Conservation (phyloP, 2,888 invertebrate species). For the Habroteleia sp. region DNA sequence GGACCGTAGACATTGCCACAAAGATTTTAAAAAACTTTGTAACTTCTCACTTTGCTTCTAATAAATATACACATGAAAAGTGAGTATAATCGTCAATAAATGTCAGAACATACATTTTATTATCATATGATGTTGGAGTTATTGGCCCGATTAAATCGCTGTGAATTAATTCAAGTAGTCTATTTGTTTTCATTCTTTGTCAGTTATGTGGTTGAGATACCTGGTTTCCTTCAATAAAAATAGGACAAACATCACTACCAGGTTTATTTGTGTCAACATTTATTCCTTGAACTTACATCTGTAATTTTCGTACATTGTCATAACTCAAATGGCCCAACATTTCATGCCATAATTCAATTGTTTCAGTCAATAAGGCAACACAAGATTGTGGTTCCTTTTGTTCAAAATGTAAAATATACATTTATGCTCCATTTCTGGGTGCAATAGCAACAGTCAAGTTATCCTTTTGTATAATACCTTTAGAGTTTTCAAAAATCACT, state of each 20-base stretch:
- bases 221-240: slow-evolving; percentile 59
- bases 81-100: no score
- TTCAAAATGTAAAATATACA: no score
- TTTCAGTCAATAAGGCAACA: neutral
- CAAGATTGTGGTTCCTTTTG: neutral
- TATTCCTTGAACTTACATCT: slow-evolving; percentile 40
- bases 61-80: no score
- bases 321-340: slow-evolving; percentile 63
- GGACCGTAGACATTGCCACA: slow-evolving; percentile 65
- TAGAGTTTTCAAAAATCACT: slow-evolving; percentile 64
- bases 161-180: slow-evolving; percentile 66
- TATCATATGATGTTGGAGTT: no score
- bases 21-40: no score
- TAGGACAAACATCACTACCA: neutral
- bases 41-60: no score
- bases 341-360: slow-evolving; percentile 57
- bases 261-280: neutral
- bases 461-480: slow-evolving; percentile 60
- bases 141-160: slow-evolving; percentile 67
- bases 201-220: slow-evolving; percentile 44
- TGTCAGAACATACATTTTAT: no score
- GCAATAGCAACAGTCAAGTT: slow-evolving; percentile 35
- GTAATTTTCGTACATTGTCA: slow-evolving; percentile 13
- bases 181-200: slow-evolving; percentile 51
- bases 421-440: neutral